Evolutionary conservation across 2,888 invertebrate species (phyloP).

Genomic region (Hemaris fuciformis): DNA sequence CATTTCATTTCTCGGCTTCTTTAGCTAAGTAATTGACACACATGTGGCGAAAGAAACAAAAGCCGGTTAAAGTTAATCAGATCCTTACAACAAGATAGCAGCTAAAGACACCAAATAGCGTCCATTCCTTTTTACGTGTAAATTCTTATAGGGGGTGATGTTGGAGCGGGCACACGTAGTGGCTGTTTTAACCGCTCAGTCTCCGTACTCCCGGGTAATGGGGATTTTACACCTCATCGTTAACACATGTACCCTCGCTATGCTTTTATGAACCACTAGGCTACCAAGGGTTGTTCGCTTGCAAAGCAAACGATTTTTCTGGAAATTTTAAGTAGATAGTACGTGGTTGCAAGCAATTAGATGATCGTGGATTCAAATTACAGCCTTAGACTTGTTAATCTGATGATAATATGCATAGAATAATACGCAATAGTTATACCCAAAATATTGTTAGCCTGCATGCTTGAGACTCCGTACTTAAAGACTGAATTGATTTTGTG

Average conservation of each 20-base stretch:
- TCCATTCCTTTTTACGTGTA: conserved; percentile 8
- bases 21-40: no score
- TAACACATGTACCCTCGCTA: conserved; percentile 25
- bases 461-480: no score
- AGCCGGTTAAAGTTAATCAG: not conserved
- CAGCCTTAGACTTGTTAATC: no score
- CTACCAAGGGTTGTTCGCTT: not conserved
- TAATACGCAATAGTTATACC: no score
- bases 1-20: no score
- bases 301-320: not conserved
- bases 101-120: not conserved
- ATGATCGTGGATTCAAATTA: no score
- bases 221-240: conserved; percentile 27
- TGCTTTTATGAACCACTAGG: not conserved
- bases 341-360: no score
- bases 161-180: not conserved
- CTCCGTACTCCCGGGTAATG: conserved; percentile 23
- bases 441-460: no score
- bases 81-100: not conserved
- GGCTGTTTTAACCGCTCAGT: conserved; percentile 19
- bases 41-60: no score
- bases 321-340: not conserved
- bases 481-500: no score
- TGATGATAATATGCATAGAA: not conserved
- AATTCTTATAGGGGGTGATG: conserved; percentile 7